These are phyloP conservation scores for Odobenus rosmarus DNA, from an alignment of 2,113 vertebrate genomes.

Conservation along the genomic window DNA sequence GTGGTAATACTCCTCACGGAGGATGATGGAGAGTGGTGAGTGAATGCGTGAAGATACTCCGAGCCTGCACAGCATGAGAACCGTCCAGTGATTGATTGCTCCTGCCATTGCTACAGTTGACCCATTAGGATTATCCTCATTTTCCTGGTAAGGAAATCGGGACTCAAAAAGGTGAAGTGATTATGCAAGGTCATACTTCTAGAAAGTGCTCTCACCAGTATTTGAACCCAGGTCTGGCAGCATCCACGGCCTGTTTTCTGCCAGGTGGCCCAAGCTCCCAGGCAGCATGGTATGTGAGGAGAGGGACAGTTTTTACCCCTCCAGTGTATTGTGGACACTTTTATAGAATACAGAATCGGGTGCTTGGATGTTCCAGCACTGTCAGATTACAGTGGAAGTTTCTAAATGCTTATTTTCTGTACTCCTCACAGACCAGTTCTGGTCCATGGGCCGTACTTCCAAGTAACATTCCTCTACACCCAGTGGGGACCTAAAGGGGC, in stretches of 20 bases:
- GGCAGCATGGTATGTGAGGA: background rate
- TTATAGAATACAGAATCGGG: background rate
- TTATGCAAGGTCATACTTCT: background rate
- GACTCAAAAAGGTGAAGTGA: background rate
- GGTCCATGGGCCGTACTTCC: background rate
- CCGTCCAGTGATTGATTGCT: too few species aligned
- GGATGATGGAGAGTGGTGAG: background rate
- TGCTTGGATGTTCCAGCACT: background rate
- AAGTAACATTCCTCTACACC: too few species aligned
- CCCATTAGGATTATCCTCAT: too few species aligned
- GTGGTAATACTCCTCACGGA: background rate
- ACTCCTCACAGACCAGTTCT: background rate
- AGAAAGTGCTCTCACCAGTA: background rate
- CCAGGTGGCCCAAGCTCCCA: background rate
- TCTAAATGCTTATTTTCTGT: background rate
- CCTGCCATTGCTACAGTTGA: background rate
- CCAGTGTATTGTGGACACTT: background rate
- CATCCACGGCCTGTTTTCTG: too few species aligned
- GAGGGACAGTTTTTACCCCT: background rate
- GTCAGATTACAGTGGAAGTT: background rate
- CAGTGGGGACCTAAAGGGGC: too few species aligned
- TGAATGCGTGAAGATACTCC: rapidly evolving
- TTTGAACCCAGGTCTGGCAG: background rate
- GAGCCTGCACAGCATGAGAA: background rate
- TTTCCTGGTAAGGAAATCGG: background rate